phyloP scores from a whole-genome alignment of 2,113 vertebrate genomes.

The Toxostoma redivivum region DNA sequence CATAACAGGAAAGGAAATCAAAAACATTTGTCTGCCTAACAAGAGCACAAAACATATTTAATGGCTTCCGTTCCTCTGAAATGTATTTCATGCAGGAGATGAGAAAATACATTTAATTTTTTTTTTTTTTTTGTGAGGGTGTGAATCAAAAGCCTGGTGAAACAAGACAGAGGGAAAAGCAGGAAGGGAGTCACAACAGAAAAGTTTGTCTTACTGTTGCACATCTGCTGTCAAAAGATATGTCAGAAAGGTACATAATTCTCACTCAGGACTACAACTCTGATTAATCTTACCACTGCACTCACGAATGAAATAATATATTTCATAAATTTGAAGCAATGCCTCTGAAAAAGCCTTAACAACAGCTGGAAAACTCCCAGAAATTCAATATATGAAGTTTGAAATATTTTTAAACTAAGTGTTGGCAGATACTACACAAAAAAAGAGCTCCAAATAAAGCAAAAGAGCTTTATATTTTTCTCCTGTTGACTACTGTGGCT shows the following conservation, averaged over 20 bases:
- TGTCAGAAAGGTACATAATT: not conserved
- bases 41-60: not conserved
- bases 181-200: not conserved
- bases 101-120: not conserved
- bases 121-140: not conserved
- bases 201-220: not conserved
- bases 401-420: slow-evolving; percentile 27
- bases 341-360: not conserved
- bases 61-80: not conserved
- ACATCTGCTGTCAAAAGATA: not conserved
- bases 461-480: not conserved
- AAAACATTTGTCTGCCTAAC: slow-evolving; percentile 34
- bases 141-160: not conserved
- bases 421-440: not conserved
- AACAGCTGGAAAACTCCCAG: not conserved
- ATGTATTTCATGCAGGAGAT: not conserved
- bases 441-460: not conserved
- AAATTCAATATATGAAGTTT: not conserved
- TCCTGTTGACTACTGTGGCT: not conserved
- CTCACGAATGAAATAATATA: not conserved
- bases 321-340: not conserved
- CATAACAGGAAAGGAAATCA: slow-evolving; percentile 36
- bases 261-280: not conserved
- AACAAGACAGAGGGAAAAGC: not conserved
- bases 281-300: not conserved